phyloP scores from a whole-genome alignment of 2,888 invertebrate genomes.

The Pristionchus arcanus region DNA sequence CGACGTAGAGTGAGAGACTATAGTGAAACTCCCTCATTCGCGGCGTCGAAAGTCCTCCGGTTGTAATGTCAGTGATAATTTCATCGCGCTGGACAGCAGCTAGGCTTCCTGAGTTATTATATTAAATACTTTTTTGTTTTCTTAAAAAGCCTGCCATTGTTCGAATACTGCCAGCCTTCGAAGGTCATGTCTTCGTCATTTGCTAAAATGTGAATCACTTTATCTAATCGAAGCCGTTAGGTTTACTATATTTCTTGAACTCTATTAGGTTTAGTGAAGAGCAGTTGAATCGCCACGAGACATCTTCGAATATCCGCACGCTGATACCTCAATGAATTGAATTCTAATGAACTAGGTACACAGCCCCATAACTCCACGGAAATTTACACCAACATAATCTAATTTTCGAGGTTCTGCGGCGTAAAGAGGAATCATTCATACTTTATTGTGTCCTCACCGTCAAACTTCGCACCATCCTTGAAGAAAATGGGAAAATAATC shows the following conservation, averaged over 20 bases:
- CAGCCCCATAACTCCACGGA: not conserved
- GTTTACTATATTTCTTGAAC: not conserved
- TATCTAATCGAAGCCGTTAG: not conserved
- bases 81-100: not conserved
- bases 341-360: not conserved
- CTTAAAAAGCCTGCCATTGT: not conserved
- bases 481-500: conserved; percentile 40
- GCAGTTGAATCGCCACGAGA: not conserved
- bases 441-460: not conserved
- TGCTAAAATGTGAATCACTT: not conserved
- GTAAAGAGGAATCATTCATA: too few relatives aligned
- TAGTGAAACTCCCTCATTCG: not conserved
- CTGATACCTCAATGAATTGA: not conserved
- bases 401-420: too few relatives aligned
- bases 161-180: conserved; percentile 2
- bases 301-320: not conserved
- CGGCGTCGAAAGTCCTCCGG: not conserved
- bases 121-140: not conserved
- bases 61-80: conserved; percentile 1
- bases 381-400: too few relatives aligned
- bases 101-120: not conserved
- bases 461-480: not conserved
- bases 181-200: not conserved
- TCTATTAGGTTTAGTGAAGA: not conserved
- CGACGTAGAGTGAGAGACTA: conserved; percentile 4